A percentile compares a stretch with the other conserved stretches of the same genome.
Conservation (phyloP, 2,888 invertebrate genomes). For the Atethmia centrago region DNA sequence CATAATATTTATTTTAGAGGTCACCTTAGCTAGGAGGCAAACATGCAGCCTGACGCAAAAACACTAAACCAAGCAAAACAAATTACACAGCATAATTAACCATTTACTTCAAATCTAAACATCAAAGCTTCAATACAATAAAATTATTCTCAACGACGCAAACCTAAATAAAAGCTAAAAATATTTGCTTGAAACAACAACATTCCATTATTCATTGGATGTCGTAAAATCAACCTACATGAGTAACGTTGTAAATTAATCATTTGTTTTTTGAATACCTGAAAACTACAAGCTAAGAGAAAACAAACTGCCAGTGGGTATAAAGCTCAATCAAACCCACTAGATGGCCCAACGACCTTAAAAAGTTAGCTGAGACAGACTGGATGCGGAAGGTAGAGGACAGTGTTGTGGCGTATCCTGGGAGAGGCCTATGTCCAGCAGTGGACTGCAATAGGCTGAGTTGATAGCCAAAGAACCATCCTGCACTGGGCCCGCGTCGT, state of each 20-base stretch:
- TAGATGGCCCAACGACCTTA: no score
- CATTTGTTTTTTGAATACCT: conserved; percentile 31
- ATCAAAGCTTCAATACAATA: conserved; percentile 56
- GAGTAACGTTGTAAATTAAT: conserved; percentile 11
- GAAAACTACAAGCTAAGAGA: not conserved
- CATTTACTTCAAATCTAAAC: conserved; percentile 33
- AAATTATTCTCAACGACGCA: conserved; percentile 33
- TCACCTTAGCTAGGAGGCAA: not conserved
- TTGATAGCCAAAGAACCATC: no score
- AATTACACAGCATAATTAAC: conserved; percentile 29
- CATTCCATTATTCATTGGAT: conserved; percentile 20
- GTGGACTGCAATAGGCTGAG: no score
- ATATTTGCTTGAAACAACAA: conserved; percentile 45
- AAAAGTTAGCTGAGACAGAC: not conserved
- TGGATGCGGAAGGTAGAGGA: not conserved
- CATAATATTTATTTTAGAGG: not conserved
- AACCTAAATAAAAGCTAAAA: conserved; percentile 56
- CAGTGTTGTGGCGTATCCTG: no score
- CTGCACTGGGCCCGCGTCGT: no score
- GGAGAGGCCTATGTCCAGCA: no score
- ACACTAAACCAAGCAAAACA: conserved; percentile 23
- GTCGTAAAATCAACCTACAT: conserved; percentile 45
- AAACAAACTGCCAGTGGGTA: not conserved
- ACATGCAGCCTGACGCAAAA: not conserved
- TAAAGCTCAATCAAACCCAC: no score